Evolutionary conservation across 2,888 invertebrate species (phyloP), one percentile per base, ranked within the genome.

Genomic region (Mesorhabditis spiculigera): DNA sequence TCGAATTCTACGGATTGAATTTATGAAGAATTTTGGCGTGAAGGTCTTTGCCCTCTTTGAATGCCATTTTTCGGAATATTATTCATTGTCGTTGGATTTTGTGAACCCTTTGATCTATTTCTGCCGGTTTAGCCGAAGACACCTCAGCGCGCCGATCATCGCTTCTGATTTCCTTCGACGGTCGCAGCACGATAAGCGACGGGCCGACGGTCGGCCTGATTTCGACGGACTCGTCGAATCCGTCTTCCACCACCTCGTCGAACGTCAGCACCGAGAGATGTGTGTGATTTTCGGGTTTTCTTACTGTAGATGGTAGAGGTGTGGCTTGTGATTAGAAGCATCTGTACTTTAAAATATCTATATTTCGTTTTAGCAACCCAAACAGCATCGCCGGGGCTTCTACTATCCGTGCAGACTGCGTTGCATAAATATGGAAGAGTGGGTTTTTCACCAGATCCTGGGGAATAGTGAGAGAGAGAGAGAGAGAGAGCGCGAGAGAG

Each of bases 401-500:
- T 50, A 13, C 58, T 50, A 50, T 50, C 58, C 8, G 58, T 50
- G 1, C 58, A 50, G n/a, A 50, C 8, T 1, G 58, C n/a, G 8
- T 50, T 50, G n/a, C n/a, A 50, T n/a, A 50, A 50, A 50, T 50
- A 50, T 50, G n/a, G n/a, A 50, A 50, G 58, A n/a, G 58, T 50
- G 3, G n/a, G 58, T 50, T 50, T 50, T 28, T 28, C 28, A 28
- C 28, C 28, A 28, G 28, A 28, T 28, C 28, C 28, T 28, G 28
- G 28, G 28, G 28, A 28, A 28, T 28, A 28, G 28, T 3, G 28
- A 28, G 28, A 28, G 28, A 28, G 28, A 28, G 28, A 28, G 28
- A 28, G 3, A 28, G 28, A 28, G 28, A 28, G 28, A 28, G 28
- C 28, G 28, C 3, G 28, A 28, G 28, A 28, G 28, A 28, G 28